A percentile compares a stretch with the other conserved stretches of the same genome.
Conservation (phyloP, 2,113 vertebrate species). For the Pachyramphus minor region DNA sequence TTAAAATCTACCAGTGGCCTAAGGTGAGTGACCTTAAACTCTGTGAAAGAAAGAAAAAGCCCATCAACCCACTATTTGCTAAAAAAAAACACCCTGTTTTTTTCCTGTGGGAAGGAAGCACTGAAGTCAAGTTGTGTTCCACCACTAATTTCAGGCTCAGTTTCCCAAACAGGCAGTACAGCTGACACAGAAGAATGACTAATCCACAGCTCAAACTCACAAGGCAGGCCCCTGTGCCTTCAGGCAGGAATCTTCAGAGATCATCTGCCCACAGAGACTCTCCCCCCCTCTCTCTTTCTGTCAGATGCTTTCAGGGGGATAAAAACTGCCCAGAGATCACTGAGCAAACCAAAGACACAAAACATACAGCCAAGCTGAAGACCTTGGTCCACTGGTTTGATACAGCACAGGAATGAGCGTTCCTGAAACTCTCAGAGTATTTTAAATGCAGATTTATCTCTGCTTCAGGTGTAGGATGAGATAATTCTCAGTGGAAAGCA, state of each 20-base stretch:
- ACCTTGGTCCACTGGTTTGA: background rate
- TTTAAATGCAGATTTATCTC: background rate
- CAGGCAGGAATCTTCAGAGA: background rate
- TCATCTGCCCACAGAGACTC: background rate
- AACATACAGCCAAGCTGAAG: background rate
- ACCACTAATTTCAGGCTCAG: background rate
- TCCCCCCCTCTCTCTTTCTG: too few relatives aligned
- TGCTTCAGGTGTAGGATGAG: background rate
- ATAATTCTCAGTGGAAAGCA: background rate
- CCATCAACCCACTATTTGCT: background rate
- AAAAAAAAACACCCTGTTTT: rapidly evolving
- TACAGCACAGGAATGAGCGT: rapidly evolving
- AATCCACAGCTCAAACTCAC: background rate
- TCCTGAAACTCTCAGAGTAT: background rate
- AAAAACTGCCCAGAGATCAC: background rate
- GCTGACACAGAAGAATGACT: background rate
- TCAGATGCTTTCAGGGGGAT: background rate
- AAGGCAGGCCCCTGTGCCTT: background rate
- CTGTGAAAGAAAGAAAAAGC: background rate
- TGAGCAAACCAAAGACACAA: background rate
- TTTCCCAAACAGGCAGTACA: background rate
- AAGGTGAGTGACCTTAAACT: background rate
- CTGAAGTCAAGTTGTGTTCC: background rate
- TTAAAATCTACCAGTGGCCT: background rate
- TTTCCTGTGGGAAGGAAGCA: background rate